Evolutionary conservation across 2,113 vertebrate genomes (phyloP), one percentile per base, ranked within the genome.

Genomic region (Meles meles): DNA sequence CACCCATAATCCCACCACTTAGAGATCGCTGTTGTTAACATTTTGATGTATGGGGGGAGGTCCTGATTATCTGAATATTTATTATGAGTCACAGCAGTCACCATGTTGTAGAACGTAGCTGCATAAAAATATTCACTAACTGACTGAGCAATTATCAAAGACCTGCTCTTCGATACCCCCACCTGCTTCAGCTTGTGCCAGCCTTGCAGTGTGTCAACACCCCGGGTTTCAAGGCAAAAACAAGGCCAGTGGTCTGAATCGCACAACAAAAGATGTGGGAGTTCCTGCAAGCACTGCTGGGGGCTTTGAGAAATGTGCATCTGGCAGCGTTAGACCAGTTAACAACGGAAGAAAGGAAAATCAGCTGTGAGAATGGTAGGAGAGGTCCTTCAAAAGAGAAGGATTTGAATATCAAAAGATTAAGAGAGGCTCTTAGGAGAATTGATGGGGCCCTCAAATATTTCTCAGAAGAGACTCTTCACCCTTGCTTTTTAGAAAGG

Each of bases 61-160:
- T 21, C 49, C 95, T 96, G 83, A 67, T 96, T 94, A 95, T 90
- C 42, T 83, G 59, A 67, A 80, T 90, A 90, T 86, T 96, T 96
- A 80, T 97, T 96, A 82, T 65, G 81, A 87, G 80, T 94, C 55
- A 81, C 67, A 90, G 76, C 74, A 83, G 61, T 67, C 95, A 74
- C 15, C 44, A 63, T 63, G 20, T 69, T 88, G 67, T 79, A 61
- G 81, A 96, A 42, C 39, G 93, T 23, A 92, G 42, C 3, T 44
- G 67, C 17, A 74, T 87, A 79, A 84, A 94, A 92, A 47, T 90
- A 88, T 67, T 23, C 87, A 49, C 34, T 52, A 77, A 92, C 90
- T 90, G 80, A 90, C 34, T 39, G 74, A 47, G 80, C 85, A 55
- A 42, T 94, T 96, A 92, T 90, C 67, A 65, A 80, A 79, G 69